Evolutionary conservation across 2,888 invertebrate species (phyloP).

Genomic region (Xylophagus ater): DNA sequence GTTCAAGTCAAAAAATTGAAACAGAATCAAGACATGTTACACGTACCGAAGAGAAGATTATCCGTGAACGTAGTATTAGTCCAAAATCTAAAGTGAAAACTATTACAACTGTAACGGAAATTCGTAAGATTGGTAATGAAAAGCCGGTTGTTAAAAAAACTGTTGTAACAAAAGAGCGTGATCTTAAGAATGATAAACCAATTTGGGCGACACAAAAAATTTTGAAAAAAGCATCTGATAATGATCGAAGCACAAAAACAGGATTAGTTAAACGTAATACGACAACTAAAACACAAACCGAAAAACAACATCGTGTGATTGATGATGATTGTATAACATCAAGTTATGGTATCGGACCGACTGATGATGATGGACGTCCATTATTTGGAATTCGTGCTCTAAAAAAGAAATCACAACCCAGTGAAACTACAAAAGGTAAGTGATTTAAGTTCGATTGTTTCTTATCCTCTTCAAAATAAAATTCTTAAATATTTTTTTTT

Average conservation of each 20-base stretch:
- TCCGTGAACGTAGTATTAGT: slow-evolving; percentile 27
- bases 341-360: slow-evolving; percentile 72
- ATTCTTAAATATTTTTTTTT: slow-evolving; percentile 14
- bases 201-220: slow-evolving; percentile 52
- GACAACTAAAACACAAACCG: slow-evolving; percentile 30
- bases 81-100: slow-evolving; percentile 34
- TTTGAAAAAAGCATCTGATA: slow-evolving; percentile 44
- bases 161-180: slow-evolving; percentile 33
- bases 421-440: slow-evolving; percentile 54
- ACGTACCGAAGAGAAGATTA: slow-evolving; percentile 12
- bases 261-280: slow-evolving; percentile 41
- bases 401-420: slow-evolving; percentile 46
- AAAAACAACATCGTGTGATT: slow-evolving; percentile 25
- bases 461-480: neutral
- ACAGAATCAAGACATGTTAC: slow-evolving; percentile 17
- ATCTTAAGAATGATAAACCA: slow-evolving; percentile 43
- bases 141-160: slow-evolving; percentile 29
- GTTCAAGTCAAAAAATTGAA: slow-evolving; percentile 16
- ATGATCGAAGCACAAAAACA: slow-evolving; percentile 36
- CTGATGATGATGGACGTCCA: slow-evolving; percentile 67
- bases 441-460: neutral
- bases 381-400: slow-evolving; percentile 69
- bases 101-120: slow-evolving; percentile 19
- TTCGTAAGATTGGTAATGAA: slow-evolving; percentile 18
- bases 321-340: slow-evolving; percentile 58